Percentiles rank a stretch among this genome's conserved stretches.
These are phyloP conservation scores for Gavia stellata DNA, from an alignment of 2,113 vertebrate species.

Conservation along the genomic window DNA sequence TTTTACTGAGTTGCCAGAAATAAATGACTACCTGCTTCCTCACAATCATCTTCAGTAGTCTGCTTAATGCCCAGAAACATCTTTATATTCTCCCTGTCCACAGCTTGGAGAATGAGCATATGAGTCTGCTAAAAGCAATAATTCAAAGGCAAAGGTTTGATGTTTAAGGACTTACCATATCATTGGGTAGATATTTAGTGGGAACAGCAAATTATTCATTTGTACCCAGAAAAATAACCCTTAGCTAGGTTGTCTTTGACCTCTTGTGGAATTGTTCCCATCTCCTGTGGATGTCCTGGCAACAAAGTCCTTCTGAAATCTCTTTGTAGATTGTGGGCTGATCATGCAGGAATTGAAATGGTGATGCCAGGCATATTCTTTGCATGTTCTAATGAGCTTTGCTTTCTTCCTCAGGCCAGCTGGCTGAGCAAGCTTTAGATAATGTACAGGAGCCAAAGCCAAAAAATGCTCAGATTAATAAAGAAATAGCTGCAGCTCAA, in stretches of 20 bases:
- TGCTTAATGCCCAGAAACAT: not conserved
- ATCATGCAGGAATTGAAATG: not conserved
- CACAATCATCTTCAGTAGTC: not conserved
- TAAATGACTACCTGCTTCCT: not conserved
- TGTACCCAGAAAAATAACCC: not conserved
- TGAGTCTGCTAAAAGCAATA: not conserved
- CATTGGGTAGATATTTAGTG: not conserved
- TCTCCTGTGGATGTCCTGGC: not conserved
- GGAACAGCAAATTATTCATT: not conserved
- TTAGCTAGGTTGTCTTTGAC: not conserved
- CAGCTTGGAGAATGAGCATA: not conserved
- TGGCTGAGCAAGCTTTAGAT: not conserved
- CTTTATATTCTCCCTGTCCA: not conserved
- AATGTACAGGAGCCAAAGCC: not conserved
- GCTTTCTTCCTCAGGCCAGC: not conserved
- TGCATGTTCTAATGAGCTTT: constrained; percentile 25
- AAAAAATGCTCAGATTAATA: not conserved
- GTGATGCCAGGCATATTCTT: constrained; percentile 5
- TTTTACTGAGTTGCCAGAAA: not conserved
- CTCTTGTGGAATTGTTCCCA: not conserved
- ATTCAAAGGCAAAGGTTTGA: not conserved
- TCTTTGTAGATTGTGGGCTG: not conserved
- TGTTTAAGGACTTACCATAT: not conserved
- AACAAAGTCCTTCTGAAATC: not conserved
- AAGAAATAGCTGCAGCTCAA: not conserved